phyloP scores from a whole-genome alignment of 2,888 invertebrate species.

The Nycteola revayana region DNA sequence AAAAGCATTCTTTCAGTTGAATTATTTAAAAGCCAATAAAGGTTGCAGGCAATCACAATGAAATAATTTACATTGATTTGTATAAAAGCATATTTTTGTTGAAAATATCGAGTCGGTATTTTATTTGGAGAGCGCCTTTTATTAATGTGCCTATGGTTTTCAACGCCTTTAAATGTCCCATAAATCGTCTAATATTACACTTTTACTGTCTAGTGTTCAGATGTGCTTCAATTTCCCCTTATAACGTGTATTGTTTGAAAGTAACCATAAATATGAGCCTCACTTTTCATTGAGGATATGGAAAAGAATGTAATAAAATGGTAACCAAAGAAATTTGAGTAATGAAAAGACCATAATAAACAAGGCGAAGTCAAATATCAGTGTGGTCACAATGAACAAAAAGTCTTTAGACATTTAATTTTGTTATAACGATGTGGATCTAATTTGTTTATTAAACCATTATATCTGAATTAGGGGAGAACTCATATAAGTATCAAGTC shows the following conservation, averaged over 20 bases:
- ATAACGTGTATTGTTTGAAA: constrained; percentile 10
- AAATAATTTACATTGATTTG: constrained; percentile 20
- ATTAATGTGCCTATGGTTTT: constrained; percentile 48
- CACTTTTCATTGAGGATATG: constrained; percentile 7
- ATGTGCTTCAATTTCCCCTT: constrained; percentile 24
- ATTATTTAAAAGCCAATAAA: constrained; percentile 30
- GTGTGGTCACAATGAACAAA: constrained; percentile 20
- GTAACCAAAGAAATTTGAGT: constrained; percentile 20
- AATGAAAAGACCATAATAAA: constrained; percentile 22
- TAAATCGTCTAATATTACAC: constrained; percentile 58
- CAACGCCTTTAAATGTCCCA: constrained; percentile 49
- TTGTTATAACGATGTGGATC: constrained; percentile 23
- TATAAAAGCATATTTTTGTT: constrained; percentile 21
- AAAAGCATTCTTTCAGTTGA: constrained; percentile 17
- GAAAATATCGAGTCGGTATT: constrained; percentile 35
- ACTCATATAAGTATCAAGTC: too few relatives aligned
- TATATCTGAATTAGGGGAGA: too few relatives aligned
- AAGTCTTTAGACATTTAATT: constrained; percentile 33
- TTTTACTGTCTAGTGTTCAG: constrained; percentile 45
- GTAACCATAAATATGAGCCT: constrained; percentile 5
- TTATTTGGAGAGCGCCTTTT: constrained; percentile 44
- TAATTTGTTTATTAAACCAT: constrained; percentile 38
- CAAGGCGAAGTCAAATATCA: constrained; percentile 12
- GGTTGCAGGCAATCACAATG: constrained; percentile 19
- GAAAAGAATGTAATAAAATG: constrained; percentile 20